Evolutionary conservation across 2,888 invertebrate species (phyloP).

Genomic region (Flabesymbios commensalis): DNA sequence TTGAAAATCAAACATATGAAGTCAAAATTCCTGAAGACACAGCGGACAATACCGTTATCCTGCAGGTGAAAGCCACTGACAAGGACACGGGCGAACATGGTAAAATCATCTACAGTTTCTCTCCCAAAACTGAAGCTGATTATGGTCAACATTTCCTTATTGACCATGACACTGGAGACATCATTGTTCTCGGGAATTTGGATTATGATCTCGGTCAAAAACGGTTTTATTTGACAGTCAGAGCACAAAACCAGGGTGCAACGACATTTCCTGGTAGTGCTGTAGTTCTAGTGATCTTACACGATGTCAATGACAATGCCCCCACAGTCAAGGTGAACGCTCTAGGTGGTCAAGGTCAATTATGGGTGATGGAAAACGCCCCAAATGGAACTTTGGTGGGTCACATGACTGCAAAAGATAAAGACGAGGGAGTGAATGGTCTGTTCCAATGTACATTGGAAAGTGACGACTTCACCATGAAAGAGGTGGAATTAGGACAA

Average conservation of each 20-base stretch:
- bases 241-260: slow-evolving; percentile 20
- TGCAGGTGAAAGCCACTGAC: slow-evolving; percentile 37
- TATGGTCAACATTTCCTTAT: slow-evolving; percentile 15
- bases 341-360: slow-evolving; percentile 76
- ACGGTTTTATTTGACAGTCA: slow-evolving; percentile 16
- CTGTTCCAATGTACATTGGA: slow-evolving; percentile 32
- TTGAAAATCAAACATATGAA: slow-evolving; percentile 19
- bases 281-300: slow-evolving; percentile 56
- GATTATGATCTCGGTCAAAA: slow-evolving; percentile 16
- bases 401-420: slow-evolving; percentile 11
- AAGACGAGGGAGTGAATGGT: slow-evolving; percentile 19
- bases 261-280: slow-evolving; percentile 80
- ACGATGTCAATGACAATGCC: slow-evolving; percentile 86
- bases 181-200: slow-evolving; percentile 12
- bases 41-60: slow-evolving; percentile 13
- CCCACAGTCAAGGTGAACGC: slow-evolving; percentile 82
- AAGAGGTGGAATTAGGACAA: slow-evolving; percentile 16
- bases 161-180: slow-evolving; percentile 13
- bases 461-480: slow-evolving; percentile 48
- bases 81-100: slow-evolving; percentile 35
- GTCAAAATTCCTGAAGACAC: slow-evolving; percentile 14
- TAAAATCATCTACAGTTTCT: slow-evolving; percentile 29
- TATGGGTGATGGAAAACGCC: slow-evolving; percentile 37
- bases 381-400: slow-evolving; percentile 32
- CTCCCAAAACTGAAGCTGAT: slow-evolving; percentile 7